Base-by-base conservation (phyloP, 2,113 vertebrate genomes). In the Oncorhynchus keta region DNA sequence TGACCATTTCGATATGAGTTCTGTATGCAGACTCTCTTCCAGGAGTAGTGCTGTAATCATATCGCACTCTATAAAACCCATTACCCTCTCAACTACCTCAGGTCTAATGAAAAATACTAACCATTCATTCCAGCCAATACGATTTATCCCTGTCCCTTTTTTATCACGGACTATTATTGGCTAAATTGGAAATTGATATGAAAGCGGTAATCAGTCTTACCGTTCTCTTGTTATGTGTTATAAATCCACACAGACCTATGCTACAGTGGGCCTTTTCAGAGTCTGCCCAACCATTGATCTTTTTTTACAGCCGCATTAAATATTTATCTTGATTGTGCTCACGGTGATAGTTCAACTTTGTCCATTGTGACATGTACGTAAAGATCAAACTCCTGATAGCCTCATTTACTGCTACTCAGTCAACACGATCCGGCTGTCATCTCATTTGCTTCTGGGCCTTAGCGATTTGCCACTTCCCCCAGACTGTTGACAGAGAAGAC, bases 221-320 rank as follows among this genome's bases (percentile, higher is more conserved):
- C 75, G 76, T 68, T 65, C 78, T 73, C 81, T 81, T 70, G 16
- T 49, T 76, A 49, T 72, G 80, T 80, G 64, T 83, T 81, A 88
- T 81, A 70, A 78, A 88, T 90, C 61, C 79, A 74, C 84, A 70
- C 39, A 65, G 75, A 75, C 76, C 8, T 72, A 57, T 74, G 18
- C 9, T 30, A 2, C 3, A n/a, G 4, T 28, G 69, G 78, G 75
- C 80, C 79, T 80, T 75, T 79, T 84, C 81, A 76, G 18, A 2
- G 79, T 12, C 79, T 45, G 30, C 77, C 24, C 24, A 76, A 73
- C 77, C 85, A 89, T 89, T 87, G 74, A 88, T 89, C 87, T 85
- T 80, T 76, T 83, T 83, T 79, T 84, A 83, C 82, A 82, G 80
- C 81, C 82, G 67, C 81, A 72, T 81, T 91, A 88, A 89, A 89